These are phyloP conservation scores for Nysson spinosus DNA, from an alignment of 2,888 invertebrate genomes.

Conservation along the genomic window DNA sequence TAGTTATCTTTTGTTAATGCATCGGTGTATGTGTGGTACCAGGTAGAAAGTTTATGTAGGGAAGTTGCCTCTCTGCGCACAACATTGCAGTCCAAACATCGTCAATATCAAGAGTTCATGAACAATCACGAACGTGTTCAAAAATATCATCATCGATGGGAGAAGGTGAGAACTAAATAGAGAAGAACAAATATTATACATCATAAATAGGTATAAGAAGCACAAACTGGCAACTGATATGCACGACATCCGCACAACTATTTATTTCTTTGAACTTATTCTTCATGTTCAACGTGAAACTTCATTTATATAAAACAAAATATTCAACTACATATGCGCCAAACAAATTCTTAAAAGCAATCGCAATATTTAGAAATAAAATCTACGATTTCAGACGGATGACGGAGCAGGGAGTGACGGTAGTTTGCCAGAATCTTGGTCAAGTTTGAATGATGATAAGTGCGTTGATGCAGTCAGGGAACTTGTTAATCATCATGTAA, in stretches of 20 bases:
- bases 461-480: constrained; percentile 83
- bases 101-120: constrained; percentile 74
- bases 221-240: no score
- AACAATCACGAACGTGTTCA: constrained; percentile 71
- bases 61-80: constrained; percentile 77
- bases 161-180: constrained; percentile 69
- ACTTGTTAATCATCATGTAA: constrained; percentile 86
- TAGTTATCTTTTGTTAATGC: constrained; percentile 74
- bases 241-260: no score
- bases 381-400: constrained; percentile 74
- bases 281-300: no score
- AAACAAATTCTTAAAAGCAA: no score
- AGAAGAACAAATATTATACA: constrained; percentile 8
- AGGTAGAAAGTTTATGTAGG: constrained; percentile 78
- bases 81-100: constrained; percentile 76
- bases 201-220: constrained; percentile 29
- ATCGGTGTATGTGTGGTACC: constrained; percentile 77
- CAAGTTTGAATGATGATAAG: constrained; percentile 79
- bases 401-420: constrained; percentile 70
- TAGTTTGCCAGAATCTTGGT: constrained; percentile 74
- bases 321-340: no score
- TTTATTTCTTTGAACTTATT: no score
- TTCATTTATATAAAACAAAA: no score
- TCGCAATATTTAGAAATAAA: constrained; percentile 28
- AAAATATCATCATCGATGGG: constrained; percentile 64